phyloP scores from a whole-genome alignment of 2,888 invertebrate species.

The Phyto melanocephala region DNA sequence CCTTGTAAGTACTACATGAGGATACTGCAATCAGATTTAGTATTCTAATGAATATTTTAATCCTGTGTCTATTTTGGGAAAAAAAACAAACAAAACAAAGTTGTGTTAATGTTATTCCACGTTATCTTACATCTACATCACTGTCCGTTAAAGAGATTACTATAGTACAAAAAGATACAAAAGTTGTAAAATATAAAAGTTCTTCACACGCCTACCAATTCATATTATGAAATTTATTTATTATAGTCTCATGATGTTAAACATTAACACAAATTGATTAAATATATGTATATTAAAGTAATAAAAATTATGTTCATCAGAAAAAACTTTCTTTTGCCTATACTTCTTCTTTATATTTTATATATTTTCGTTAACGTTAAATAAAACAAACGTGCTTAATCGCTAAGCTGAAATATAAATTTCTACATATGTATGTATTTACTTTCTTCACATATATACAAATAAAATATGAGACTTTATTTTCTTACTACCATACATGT shows the following conservation, averaged over 20 bases:
- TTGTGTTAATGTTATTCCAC: too few species aligned
- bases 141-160: too few species aligned
- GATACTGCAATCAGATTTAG: too few species aligned
- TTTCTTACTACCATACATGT: too few species aligned
- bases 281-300: conserved; percentile 34
- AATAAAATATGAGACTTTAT: too few species aligned
- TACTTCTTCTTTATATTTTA: background rate
- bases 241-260: background rate
- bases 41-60: too few species aligned
- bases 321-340: background rate
- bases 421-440: background rate
- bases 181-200: background rate
- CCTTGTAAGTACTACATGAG: too few species aligned
- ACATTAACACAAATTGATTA: background rate
- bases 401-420: conserved; percentile 6
- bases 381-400: conserved; percentile 37
- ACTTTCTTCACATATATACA: too few species aligned
- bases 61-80: too few species aligned
- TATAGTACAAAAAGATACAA: background rate
- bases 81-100: too few species aligned
- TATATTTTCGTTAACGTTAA: conserved; percentile 22
- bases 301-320: conserved; percentile 18
- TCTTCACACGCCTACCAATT: background rate
- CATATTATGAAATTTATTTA: background rate
- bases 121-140: too few species aligned